Base-by-base conservation (phyloP, 2,888 invertebrate genomes). In the Eupithecia inturbata region DNA sequence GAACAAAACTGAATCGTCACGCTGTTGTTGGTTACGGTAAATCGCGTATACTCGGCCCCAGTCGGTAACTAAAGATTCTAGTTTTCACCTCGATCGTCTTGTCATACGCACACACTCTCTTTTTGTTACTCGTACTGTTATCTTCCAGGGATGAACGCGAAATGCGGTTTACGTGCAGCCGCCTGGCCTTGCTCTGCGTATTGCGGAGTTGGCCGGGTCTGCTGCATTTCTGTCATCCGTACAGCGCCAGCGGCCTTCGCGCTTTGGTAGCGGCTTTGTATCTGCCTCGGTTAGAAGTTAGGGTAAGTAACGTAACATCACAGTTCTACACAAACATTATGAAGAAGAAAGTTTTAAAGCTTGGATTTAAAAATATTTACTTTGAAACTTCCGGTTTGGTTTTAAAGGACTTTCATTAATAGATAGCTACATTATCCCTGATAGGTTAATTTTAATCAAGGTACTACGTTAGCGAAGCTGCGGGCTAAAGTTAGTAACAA, bases 201-300 rank as follows among this genome's bases (percentile, higher is more conserved):
- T 91, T 99, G 76, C 96, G 98, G 77, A 99, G 99, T 80, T 99
- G 98, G 97, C 97, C 98, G 60, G 99, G 99, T 71, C 95, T 98
- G 78, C 93, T 98, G 75, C 97, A 98, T 91, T 97, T 98, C 92
- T 98, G 98, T 88, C 96, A 97, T 89, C 97, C 97, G 16, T 95
- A 95, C 82, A 96, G 96, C 85, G 93, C 95, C 75, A 96, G 97
- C 33, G 98, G 97, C 7, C 94, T 98, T 77, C 96, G 96, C 82
- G 97, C 98, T 70, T 95, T 98, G 78, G 96, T 97, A 36, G 96
- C 97, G 82, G 96, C 94, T 71, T 93, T 99, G 62, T 97, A 98
- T 90, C 95, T 99, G 82, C 97, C 98, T 82, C 97, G 98, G 88
- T 92, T 97, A 80, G 98, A 98, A 95, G 98, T 98, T 84, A 96